Base-by-base conservation (phyloP, 2,797 vertebrate genomes). In the Gorsachius magnificus region DNA sequence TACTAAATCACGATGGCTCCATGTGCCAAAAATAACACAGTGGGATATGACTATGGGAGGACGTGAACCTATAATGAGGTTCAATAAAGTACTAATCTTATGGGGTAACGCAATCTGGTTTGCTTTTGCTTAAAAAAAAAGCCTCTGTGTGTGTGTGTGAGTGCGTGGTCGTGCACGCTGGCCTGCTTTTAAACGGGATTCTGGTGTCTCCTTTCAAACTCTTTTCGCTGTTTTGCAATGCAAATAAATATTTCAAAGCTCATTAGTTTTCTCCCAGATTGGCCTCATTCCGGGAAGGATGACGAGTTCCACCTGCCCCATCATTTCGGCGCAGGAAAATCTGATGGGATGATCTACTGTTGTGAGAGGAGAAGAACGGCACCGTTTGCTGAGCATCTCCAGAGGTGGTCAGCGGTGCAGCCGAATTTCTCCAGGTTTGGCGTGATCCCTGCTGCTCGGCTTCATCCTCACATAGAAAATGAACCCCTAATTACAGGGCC, bases 71-170 rank as follows among this genome's bases (percentile, higher is more conserved):
- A 88, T 93, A 93, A 90, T 78, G 87, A 97, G 89, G 82, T 96
- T 94, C 95, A 95, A 83, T 97, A 97, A 96, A 95, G 93, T 94
- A 85, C 95, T 97, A 91, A 60, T 97, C 94, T 94, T 95, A 77
- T 53, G 77, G 94, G 89, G 80, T 81, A 95, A 90, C 76, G 70
- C 96, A 95, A 95, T 93, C 91, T 97, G 97, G 89, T 93, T 97
- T 95, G 86, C 88, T 97, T 97, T 97, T 95, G 80, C 83, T 88
- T 85, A 54, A 85, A 83, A 63, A 87, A 58, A 94, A 84, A 63
- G 22, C 28, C 33, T 22, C 61, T 51, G 38, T 11, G 45, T 33
- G 66, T 33, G 66, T 14, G 80, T 25, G 51, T 10, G 35, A 5
- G 58, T 12, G 46, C 35, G 48, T 13, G 5, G 41, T 56, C 60